These are phyloP conservation scores for Zelostemma sp. DNA, from an alignment of 1,140 invertebrate genomes.

Conservation along the genomic window DNA sequence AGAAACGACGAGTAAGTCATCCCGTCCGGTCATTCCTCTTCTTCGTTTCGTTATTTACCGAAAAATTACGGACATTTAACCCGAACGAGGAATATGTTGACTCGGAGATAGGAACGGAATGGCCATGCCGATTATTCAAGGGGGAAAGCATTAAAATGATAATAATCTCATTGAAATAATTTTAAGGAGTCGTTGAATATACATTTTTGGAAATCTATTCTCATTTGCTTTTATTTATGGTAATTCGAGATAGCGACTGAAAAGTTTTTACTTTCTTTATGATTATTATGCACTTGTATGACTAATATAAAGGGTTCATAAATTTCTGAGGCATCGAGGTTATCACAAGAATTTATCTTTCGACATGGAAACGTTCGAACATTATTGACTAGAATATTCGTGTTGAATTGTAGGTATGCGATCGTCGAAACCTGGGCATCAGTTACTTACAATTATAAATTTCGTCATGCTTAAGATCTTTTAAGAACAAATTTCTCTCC, in stretches of 20 bases:
- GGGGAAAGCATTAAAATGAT: not conserved
- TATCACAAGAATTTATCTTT: conserved; percentile 46
- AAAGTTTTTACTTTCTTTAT: conserved; percentile 40
- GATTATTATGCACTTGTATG: conserved; percentile 45
- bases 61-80: no score
- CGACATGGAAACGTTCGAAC: conserved; percentile 42
- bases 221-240: conserved; percentile 16
- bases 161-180: conserved; percentile 19
- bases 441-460: conserved; percentile 45
- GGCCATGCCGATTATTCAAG: no score
- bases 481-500: conserved; percentile 19
- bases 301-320: conserved; percentile 49
- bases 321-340: conserved; percentile 46
- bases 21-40: conserved; percentile 8
- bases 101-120: no score
- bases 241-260: conserved; percentile 3
- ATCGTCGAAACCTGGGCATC: conserved; percentile 27
- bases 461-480: conserved; percentile 25
- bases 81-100: no score
- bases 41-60: conserved; percentile 2
- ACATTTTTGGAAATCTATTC: conserved; percentile 25
- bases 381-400: conserved; percentile 41
- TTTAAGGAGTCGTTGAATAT: not conserved
- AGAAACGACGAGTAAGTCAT: conserved; percentile 6
- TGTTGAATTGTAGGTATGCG: conserved; percentile 19